Percentiles rank a stretch among this genome's conserved stretches.
These are phyloP conservation scores for Platycheirus albimanus DNA, from an alignment of 2,888 invertebrate genomes.

Conservation along the genomic window DNA sequence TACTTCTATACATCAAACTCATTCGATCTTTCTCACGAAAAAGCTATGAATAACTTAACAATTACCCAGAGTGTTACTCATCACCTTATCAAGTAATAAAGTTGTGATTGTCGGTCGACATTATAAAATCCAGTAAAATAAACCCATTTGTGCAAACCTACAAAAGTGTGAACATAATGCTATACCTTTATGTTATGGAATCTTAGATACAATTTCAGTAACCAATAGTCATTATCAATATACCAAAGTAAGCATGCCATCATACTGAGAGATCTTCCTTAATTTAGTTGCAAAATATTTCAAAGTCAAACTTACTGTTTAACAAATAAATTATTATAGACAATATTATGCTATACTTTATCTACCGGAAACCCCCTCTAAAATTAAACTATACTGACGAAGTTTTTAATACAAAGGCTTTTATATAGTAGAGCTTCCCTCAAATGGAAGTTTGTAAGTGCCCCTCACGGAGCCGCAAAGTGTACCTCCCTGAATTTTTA, in stretches of 20 bases:
- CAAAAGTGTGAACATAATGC: too few species aligned
- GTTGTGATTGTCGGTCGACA: background rate
- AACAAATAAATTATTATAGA: conserved; percentile 1
- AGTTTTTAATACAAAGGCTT: conserved; percentile 1
- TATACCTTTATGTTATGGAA: too few species aligned
- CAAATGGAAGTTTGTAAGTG: conserved; percentile 21
- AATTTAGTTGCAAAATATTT: conserved; percentile 16
- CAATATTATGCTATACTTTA: too few species aligned
- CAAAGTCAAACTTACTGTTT: conserved; percentile 21
- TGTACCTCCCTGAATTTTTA: conserved; percentile 53
- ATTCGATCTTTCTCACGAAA: conserved; percentile 13
- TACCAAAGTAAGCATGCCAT: too few species aligned
- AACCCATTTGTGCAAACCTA: too few species aligned
- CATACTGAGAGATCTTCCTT: too few species aligned
- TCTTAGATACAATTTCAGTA: too few species aligned
- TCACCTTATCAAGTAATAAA: background rate
- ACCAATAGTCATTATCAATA: too few species aligned
- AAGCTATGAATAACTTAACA: background rate
- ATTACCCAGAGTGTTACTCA: background rate
- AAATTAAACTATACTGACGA: background rate
- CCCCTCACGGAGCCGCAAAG: background rate
- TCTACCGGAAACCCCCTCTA: background rate
- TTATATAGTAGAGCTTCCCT: conserved; percentile 20
- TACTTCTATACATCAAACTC: background rate
- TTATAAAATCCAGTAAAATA: conserved; percentile 31